Conservation (phyloP, 2,113 vertebrate genomes). For the Urocitellus parryii region DNA sequence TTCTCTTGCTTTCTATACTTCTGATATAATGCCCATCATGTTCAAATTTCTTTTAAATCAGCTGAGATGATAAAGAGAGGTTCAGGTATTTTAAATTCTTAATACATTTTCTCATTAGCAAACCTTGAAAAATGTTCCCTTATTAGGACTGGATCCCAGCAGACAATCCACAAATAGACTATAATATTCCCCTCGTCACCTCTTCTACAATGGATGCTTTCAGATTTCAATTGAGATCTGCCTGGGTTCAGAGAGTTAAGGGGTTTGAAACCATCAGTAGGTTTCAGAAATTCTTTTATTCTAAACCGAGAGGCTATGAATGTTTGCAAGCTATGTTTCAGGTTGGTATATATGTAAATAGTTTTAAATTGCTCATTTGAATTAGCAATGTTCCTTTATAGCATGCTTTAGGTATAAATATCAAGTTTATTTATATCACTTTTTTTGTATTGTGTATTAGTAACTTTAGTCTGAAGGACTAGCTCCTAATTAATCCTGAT, state of each 20-base stretch:
- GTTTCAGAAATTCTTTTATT: background rate
- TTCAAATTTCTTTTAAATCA: conserved; percentile 21
- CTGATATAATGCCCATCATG: background rate
- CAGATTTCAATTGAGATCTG: background rate
- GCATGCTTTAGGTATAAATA: background rate
- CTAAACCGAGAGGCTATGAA: background rate
- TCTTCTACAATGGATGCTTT: background rate
- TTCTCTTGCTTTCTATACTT: background rate
- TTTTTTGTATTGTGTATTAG: background rate
- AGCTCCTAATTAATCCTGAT: background rate
- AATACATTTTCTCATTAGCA: conserved; percentile 54
- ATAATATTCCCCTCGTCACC: background rate
- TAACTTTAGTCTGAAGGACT: background rate
- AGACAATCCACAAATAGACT: conserved; percentile 45
- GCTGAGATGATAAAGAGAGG: background rate
- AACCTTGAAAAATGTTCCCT: conserved; percentile 25
- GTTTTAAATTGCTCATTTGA: background rate
- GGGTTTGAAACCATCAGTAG: background rate
- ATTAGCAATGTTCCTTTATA: background rate
- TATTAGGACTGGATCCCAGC: conserved; percentile 22
- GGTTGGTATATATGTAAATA: background rate
- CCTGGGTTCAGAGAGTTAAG: background rate
- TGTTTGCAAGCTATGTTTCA: too few relatives aligned
- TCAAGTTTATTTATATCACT: background rate
- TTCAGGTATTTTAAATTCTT: conserved; percentile 23